phyloP scores from a whole-genome alignment of 2,113 vertebrate species.

The Pongo abelii region DNA sequence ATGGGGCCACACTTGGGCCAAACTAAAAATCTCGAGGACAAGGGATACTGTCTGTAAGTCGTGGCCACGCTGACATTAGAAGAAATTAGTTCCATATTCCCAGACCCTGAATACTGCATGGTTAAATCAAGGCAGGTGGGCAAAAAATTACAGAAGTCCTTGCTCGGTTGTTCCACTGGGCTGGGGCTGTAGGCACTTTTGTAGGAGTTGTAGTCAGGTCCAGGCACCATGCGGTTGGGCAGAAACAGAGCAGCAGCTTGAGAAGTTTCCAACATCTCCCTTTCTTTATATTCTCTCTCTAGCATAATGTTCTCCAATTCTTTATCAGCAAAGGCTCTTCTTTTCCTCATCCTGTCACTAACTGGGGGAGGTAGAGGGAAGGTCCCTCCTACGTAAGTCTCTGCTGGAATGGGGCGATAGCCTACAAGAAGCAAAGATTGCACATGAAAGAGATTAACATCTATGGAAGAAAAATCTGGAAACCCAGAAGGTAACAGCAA shows the following conservation, averaged over 20 bases:
- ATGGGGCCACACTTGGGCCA: slow-evolving; percentile 94
- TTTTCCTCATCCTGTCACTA: slow-evolving; percentile 99
- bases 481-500: slow-evolving; percentile 22
- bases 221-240: slow-evolving; percentile 89
- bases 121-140: slow-evolving; percentile 93
- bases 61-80: slow-evolving; percentile 97
- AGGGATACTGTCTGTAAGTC: slow-evolving; percentile 95
- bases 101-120: slow-evolving; percentile 91
- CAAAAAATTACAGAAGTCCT: slow-evolving; percentile 92
- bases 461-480: background rate
- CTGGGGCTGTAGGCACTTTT: slow-evolving; percentile 89
- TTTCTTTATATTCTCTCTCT: slow-evolving; percentile 97
- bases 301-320: slow-evolving; percentile 99
- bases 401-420: slow-evolving; percentile 93
- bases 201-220: slow-evolving; percentile 92
- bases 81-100: slow-evolving; percentile 96
- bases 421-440: slow-evolving; percentile 84
- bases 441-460: slow-evolving; percentile 66
- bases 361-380: slow-evolving; percentile 92
- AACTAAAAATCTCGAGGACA: slow-evolving; percentile 91
- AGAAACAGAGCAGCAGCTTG: slow-evolving; percentile 91
- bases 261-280: slow-evolving; percentile 93
- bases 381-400: slow-evolving; percentile 89
- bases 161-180: slow-evolving; percentile 85
- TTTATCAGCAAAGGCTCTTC: slow-evolving; percentile 98